Percentiles rank a stretch among this genome's conserved stretches.
These are phyloP conservation scores for Phylloscopus trochiloides DNA, from an alignment of 2,113 vertebrate species.

Conservation along the genomic window DNA sequence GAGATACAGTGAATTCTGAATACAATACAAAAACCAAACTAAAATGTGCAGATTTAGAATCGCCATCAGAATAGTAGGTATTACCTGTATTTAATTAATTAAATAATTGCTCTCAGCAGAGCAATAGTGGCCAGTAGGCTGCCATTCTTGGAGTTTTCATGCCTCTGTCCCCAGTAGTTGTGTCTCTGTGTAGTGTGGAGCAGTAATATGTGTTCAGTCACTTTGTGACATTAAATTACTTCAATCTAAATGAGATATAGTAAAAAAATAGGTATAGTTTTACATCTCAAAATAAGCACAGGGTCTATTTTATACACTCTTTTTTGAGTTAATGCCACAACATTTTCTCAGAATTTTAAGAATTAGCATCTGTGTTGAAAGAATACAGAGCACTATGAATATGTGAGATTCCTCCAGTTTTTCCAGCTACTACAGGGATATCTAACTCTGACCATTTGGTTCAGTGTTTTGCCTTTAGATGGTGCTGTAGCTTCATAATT, in stretches of 20 bases:
- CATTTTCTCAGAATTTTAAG: not conserved
- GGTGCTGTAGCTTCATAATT: conserved; percentile 14
- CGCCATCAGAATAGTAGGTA: not conserved
- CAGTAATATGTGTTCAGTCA: not conserved
- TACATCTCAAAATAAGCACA: not conserved
- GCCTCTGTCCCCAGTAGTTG: not conserved
- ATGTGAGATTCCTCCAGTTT: not conserved
- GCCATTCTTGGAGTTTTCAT: not conserved
- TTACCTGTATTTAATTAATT: not conserved
- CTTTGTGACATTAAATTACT: not conserved
- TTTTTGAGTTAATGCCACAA: not conserved
- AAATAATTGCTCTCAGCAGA: not conserved
- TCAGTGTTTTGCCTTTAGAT: conserved; percentile 33
- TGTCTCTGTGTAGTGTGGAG: not conserved
- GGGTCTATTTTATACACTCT: not conserved
- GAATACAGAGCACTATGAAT: not conserved
- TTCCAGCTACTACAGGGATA: not conserved
- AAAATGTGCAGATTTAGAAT: not conserved
- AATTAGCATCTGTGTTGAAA: not conserved
- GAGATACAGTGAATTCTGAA: not conserved
- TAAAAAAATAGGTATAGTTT: not conserved
- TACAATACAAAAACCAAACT: not conserved
- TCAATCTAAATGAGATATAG: not conserved
- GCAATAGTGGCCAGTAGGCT: not conserved
- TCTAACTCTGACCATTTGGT: not conserved